Evolutionary conservation across 2,888 invertebrate species (phyloP).

Genomic region (Drosophila formosana): DNA sequence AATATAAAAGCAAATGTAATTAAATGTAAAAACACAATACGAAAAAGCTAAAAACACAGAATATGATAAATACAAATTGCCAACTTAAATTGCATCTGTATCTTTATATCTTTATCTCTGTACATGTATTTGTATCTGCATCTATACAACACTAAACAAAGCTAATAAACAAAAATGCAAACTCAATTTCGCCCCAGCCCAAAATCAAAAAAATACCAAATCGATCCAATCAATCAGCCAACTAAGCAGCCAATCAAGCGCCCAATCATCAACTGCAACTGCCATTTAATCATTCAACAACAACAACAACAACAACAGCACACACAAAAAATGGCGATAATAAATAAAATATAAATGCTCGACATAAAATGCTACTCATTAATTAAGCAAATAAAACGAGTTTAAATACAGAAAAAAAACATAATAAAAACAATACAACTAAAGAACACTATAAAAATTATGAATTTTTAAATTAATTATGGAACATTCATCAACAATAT

Average conservation of each 20-base stretch:
- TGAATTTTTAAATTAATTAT: conserved; percentile 71
- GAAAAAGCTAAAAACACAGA: conserved; percentile 12
- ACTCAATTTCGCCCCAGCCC: conserved; percentile 55
- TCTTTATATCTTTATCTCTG: conserved; percentile 49
- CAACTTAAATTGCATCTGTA: conserved; percentile 43
- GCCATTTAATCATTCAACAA: conserved; percentile 64
- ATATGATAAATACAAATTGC: conserved; percentile 55
- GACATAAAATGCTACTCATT: conserved; percentile 61
- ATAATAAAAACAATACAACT: conserved; percentile 11
- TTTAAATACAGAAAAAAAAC: conserved; percentile 23
- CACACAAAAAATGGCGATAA: conserved; percentile 47
- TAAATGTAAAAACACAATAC: conserved; percentile 30
- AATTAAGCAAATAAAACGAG: conserved; percentile 58
- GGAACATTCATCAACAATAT: conserved; percentile 80
- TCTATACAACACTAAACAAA: conserved; percentile 38
- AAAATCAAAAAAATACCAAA: conserved; percentile 46
- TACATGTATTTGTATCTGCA: conserved; percentile 32
- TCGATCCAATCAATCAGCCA: conserved; percentile 60
- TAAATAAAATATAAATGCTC: conserved; percentile 54
- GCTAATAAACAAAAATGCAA: conserved; percentile 56
- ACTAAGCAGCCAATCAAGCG: conserved; percentile 67
- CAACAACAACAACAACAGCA: conserved; percentile 18
- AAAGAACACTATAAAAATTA: conserved; percentile 35
- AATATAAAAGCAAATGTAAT: conserved; percentile 53
- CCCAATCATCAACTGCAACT: conserved; percentile 72